Percentiles rank a stretch among this genome's conserved stretches.
These are phyloP conservation scores for Oscheius myriophilus DNA, from an alignment of 2,888 invertebrate genomes.

Conservation along the genomic window DNA sequence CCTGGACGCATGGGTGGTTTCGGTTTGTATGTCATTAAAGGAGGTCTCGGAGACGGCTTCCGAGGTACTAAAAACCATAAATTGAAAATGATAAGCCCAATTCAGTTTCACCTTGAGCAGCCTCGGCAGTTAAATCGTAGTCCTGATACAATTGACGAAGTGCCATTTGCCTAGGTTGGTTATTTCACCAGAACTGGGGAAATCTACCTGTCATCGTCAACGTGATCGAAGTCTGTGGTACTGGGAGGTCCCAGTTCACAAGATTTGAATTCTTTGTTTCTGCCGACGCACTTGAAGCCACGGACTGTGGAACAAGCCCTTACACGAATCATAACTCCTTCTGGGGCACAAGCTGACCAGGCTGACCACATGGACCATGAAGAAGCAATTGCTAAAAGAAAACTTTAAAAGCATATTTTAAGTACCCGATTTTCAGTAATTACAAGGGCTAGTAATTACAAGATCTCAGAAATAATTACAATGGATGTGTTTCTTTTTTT, in stretches of 20 bases:
- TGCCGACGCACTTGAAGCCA: slow-evolving; percentile 68
- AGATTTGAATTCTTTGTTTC: slow-evolving; percentile 63
- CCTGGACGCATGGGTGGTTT: slow-evolving; percentile 4
- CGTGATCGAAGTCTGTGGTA: slow-evolving; percentile 38
- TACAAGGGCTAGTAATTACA: too few relatives aligned
- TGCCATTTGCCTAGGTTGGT: slow-evolving; percentile 58
- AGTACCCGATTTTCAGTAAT: too few relatives aligned
- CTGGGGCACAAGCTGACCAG: slow-evolving; percentile 66
- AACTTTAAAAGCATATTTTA: too few relatives aligned
- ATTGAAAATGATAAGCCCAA: too few relatives aligned
- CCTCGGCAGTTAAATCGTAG: slow-evolving; percentile 46
- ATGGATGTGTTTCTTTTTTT: too few relatives aligned
- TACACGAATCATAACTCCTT: slow-evolving; percentile 57
- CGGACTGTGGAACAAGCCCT: slow-evolving; percentile 69
- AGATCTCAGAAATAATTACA: too few relatives aligned
- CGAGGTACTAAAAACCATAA: not conserved
- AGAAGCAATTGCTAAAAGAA: slow-evolving; percentile 43
- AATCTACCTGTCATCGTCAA: slow-evolving; percentile 35
- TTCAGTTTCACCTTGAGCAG: not conserved
- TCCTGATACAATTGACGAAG: slow-evolving; percentile 65
- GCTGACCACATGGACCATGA: slow-evolving; percentile 70
- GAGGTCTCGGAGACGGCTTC: not conserved
- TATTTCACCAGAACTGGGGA: not conserved
- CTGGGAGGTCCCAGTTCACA: slow-evolving; percentile 43
- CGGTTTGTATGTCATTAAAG: not conserved